These are phyloP conservation scores for Philereme transversata DNA, from an alignment of 2,888 invertebrate genomes.

Conservation along the genomic window DNA sequence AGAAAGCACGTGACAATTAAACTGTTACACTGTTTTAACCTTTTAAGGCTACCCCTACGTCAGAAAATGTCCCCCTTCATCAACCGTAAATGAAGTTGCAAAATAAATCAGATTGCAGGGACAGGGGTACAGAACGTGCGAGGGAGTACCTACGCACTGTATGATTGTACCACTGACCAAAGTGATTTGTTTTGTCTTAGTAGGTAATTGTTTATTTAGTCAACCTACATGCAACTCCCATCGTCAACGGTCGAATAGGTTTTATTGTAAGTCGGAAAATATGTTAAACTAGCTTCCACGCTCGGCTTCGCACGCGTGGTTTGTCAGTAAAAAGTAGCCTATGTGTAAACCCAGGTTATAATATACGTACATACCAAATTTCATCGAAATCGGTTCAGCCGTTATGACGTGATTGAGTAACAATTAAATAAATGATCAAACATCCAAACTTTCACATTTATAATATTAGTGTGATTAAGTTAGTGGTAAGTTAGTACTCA, in stretches of 20 bases:
- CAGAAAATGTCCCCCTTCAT: constrained; percentile 10
- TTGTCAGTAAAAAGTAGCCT: too few relatives aligned
- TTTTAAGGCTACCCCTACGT: constrained; percentile 6
- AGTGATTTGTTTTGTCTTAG: not conserved
- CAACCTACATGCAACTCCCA: too few relatives aligned
- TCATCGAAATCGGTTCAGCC: too few relatives aligned
- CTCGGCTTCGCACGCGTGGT: too few relatives aligned
- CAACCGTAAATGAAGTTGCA: constrained; percentile 21
- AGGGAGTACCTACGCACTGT: not conserved
- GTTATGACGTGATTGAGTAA: too few relatives aligned
- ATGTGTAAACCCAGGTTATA: too few relatives aligned
- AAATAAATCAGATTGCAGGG: constrained; percentile 14
- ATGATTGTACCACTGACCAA: not conserved
- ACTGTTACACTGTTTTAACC: constrained; percentile 4
- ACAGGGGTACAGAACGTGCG: constrained; percentile 13
- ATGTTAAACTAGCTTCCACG: too few relatives aligned
- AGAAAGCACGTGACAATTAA: not conserved
- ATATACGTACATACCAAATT: too few relatives aligned
- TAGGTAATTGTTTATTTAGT: not conserved
- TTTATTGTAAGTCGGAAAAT: too few relatives aligned
- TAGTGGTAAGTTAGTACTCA: not conserved
- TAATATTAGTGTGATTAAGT: not conserved
- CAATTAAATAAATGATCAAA: too few relatives aligned
- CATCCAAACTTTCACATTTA: too few relatives aligned
- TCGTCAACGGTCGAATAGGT: too few relatives aligned